These are phyloP conservation scores for Sthenelais limicola DNA, from an alignment of 2,888 invertebrate species.

Conservation along the genomic window DNA sequence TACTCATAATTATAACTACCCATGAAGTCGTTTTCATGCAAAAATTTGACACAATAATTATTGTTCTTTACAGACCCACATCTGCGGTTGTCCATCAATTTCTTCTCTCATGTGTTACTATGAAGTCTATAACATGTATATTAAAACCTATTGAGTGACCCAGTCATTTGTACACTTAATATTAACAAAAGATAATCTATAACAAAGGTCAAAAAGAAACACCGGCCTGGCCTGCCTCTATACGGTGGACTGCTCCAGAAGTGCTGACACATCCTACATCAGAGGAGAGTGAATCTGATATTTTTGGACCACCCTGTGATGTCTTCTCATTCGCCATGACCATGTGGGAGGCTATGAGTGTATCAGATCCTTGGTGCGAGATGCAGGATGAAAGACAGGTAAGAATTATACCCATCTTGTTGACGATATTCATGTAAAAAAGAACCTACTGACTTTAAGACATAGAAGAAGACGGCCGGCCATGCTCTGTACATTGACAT, in stretches of 20 bases:
- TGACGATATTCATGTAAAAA: neutral
- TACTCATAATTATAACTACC: too few relatives aligned
- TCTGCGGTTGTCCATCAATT: too few relatives aligned
- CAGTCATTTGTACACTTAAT: too few relatives aligned
- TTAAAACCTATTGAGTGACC: too few relatives aligned
- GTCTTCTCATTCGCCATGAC: slow-evolving; percentile 68
- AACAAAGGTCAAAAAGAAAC: slow-evolving; percentile 62
- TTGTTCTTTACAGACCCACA: too few relatives aligned
- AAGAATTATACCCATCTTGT: slow-evolving; percentile 4
- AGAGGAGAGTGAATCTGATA: slow-evolving; percentile 46
- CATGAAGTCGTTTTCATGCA: too few relatives aligned
- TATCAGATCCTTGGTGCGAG: slow-evolving; percentile 66
- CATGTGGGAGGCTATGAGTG: slow-evolving; percentile 65
- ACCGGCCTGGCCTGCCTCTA: slow-evolving; percentile 64
- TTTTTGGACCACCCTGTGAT: slow-evolving; percentile 61
- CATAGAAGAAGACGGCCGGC: neutral
- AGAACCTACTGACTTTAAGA: neutral
- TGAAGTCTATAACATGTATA: too few relatives aligned
- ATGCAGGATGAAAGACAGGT: slow-evolving; percentile 64
- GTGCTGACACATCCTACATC: slow-evolving; percentile 58
- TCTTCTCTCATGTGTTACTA: too few relatives aligned
- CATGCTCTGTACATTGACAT: neutral
- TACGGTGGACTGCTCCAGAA: slow-evolving; percentile 70
- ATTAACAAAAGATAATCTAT: too few relatives aligned
- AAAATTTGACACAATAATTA: too few relatives aligned